Evolutionary conservation across 2,113 vertebrate species (phyloP).

Genomic region (Piliocolobus tephrosceles): DNA sequence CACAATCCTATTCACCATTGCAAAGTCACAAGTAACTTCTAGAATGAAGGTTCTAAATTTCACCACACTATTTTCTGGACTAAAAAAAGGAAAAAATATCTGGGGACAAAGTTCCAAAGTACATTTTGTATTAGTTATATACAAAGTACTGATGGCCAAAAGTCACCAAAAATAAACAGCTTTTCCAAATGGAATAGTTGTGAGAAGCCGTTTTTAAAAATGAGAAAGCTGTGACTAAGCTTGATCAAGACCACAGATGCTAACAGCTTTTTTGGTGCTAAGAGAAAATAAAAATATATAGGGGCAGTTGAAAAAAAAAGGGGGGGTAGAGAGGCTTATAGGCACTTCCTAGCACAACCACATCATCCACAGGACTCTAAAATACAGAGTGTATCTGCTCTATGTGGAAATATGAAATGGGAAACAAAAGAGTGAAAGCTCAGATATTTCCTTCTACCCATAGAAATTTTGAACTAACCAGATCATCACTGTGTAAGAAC

Average conservation of each 20-base stretch:
- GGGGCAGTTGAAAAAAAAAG: background rate
- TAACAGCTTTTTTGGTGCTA: background rate
- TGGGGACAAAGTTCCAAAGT: background rate
- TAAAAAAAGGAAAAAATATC: background rate
- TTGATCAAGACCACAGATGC: background rate
- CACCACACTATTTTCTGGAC: background rate
- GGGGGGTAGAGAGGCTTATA: background rate
- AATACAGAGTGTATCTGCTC: background rate
- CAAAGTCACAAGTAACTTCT: background rate
- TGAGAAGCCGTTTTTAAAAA: background rate
- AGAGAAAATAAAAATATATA: background rate
- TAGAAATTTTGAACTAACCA: background rate
- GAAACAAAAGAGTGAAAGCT: background rate
- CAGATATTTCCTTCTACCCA: background rate
- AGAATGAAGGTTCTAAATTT: background rate
- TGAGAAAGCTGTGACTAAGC: background rate
- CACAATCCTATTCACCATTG: background rate
- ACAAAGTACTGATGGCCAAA: background rate
- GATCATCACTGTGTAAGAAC: background rate
- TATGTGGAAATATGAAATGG: background rate
- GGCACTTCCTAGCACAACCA: background rate
- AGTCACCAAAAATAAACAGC: background rate
- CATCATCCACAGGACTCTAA: background rate
- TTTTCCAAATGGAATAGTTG: background rate
- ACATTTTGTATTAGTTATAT: background rate